Base-by-base conservation (phyloP, 2,888 invertebrate species). In the Lumbricus terrestris region DNA sequence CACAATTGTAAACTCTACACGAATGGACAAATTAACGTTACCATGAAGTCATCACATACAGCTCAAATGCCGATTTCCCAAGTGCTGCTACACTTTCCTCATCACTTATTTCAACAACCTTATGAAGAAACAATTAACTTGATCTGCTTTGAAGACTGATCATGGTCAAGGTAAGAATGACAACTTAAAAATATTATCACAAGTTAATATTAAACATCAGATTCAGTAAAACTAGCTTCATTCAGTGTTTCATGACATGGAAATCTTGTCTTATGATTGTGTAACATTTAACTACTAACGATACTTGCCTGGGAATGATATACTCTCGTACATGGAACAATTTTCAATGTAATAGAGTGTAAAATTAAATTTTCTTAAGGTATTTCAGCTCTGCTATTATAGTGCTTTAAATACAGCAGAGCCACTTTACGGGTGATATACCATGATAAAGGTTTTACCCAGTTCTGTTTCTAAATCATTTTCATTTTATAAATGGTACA, bases 91-190 rank as follows among this genome's bases (percentile, higher is more conserved):
- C 69, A 69, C 2, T 69, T 69, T 69, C 29, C 69, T 69, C 29
- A 69, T 69, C 69, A 69, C 69, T 69, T 69, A 69, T 69, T 69
- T 69, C 69, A 69, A 69, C 69, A 69, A n/a, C 69, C 85, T 85
- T 85, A 85, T 37, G 85, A 85, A 35, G 85, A 34, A 85, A 85
- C 34, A 34, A 85, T 85, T 85, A 35, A 85, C 85, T 5, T 37
- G 85, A 35, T 34, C 34, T 85, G 85, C 85, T 37, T 35, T 20
- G n/a, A 69, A 69, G 69, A 69, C 69, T 85, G 37, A 35, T 85
- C 85, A 85, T 35, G 6, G 8, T 35, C 34, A 85, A 85, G 85
- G 85, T 85, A 85, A 85, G 85, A 85, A 85, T 20, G 85, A 35
- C 85, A 34, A 85, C 34, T 85, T 85, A 20, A 85, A 85, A 85